phyloP scores from a whole-genome alignment of 2,888 invertebrate species.

The Scotopteryx bipunctaria region DNA sequence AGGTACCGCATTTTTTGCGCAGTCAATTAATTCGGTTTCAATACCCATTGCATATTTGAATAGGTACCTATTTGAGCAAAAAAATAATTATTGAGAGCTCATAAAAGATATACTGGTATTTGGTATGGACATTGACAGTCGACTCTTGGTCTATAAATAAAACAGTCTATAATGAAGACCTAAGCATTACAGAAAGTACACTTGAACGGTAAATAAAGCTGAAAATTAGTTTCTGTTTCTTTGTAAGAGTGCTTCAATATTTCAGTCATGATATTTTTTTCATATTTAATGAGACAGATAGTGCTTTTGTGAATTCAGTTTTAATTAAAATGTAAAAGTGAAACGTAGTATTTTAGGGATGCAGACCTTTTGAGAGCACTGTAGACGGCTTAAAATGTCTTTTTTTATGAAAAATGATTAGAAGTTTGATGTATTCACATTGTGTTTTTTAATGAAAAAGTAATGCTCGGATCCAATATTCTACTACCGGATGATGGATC shows the following conservation, averaged over 20 bases:
- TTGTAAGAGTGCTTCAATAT: conserved; percentile 49
- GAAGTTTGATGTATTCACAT: not conserved
- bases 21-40: too few species aligned
- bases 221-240: conserved; percentile 62
- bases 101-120: too few species aligned
- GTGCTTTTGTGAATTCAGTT: conserved; percentile 41
- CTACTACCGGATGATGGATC: too few species aligned
- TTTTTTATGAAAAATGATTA: not conserved
- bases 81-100: too few species aligned
- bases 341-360: conserved; percentile 7
- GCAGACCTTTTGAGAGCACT: conserved; percentile 8
- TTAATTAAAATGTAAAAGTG: conserved; percentile 36
- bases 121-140: too few species aligned
- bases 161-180: conserved; percentile 55
- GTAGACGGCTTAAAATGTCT: not conserved
- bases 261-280: conserved; percentile 46
- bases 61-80: too few species aligned
- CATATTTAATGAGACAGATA: conserved; percentile 54
- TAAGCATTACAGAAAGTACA: conserved; percentile 46
- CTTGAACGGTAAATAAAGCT: conserved; percentile 63
- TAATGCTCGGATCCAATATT: too few species aligned
- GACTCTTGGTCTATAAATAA: conserved; percentile 58
- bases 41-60: too few species aligned
- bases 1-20: too few species aligned
- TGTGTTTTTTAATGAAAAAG: too few species aligned